phyloP scores from a whole-genome alignment of 2,113 vertebrate species.

The Alaudala cheleensis region DNA sequence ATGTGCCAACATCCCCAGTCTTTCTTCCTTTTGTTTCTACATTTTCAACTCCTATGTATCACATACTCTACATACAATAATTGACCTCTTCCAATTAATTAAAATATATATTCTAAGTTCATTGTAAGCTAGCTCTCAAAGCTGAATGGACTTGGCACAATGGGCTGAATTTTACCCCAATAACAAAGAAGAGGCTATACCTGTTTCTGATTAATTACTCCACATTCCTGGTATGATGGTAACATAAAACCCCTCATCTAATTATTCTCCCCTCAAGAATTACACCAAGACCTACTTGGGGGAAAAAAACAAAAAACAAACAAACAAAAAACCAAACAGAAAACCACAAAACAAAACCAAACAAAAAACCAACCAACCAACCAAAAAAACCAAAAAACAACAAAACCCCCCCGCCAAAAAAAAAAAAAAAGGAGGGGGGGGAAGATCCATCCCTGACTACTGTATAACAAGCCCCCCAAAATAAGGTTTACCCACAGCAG shows the following conservation, averaged over 20 bases:
- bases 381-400: too few relatives aligned
- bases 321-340: background rate
- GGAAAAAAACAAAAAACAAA: background rate
- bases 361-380: too few relatives aligned
- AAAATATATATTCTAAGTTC: background rate
- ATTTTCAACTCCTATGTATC: background rate
- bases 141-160: background rate
- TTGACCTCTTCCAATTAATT: background rate
- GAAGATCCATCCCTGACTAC: background rate
- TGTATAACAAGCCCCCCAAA: background rate
- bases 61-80: background rate
- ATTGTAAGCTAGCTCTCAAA: background rate
- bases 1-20: background rate
- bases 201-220: background rate
- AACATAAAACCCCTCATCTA: background rate
- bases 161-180: background rate
- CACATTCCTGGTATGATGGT: background rate
- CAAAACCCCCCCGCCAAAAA: too few relatives aligned
- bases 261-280: background rate
- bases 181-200: background rate
- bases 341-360: too few relatives aligned
- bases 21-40: background rate
- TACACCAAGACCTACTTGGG: background rate
- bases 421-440: background rate
- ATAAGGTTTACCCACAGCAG: background rate